A percentile compares a stretch with the other conserved stretches of the same genome.
These are phyloP conservation scores for Ornithorhynchus anatinus DNA, from an alignment of 2,113 vertebrate species.

Conservation along the genomic window DNA sequence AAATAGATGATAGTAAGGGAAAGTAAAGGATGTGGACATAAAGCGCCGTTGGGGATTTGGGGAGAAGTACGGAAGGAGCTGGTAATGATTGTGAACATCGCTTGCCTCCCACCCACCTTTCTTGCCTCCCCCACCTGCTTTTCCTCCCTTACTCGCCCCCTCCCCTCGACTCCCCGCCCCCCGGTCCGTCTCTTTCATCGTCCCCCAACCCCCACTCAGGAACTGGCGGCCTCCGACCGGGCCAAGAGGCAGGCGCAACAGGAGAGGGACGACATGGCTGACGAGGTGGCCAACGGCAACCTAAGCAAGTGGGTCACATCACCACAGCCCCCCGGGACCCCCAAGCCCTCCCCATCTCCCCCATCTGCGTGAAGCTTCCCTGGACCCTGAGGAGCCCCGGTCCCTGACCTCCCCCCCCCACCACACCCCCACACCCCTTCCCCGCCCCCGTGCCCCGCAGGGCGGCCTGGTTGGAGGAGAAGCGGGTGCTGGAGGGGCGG, in stretches of 20 bases:
- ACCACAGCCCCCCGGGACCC: neutral
- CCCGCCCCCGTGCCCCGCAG: constrained; percentile 37
- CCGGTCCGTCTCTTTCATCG: neutral
- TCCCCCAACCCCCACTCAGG: constrained; percentile 55
- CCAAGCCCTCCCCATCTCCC: neutral
- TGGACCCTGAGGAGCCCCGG: no score
- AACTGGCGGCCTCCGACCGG: constrained; percentile 81
- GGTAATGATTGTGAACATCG: neutral
- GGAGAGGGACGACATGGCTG: constrained; percentile 84
- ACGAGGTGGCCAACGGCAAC: constrained; percentile 82
- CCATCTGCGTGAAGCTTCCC: no score
- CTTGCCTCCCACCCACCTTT: neutral
- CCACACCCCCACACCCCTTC: neutral
- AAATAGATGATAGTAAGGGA: no score
- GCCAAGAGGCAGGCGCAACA: constrained; percentile 85
- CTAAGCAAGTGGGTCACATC: constrained; percentile 80
- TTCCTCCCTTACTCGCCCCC: no score
- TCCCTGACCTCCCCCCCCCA: neutral
- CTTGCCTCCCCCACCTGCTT: accelerated
- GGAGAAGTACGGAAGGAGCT: no score
- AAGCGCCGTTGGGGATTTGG: no score
- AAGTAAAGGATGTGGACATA: no score
- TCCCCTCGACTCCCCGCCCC: no score
- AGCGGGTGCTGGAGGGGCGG: constrained; percentile 81
- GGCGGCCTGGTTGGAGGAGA: constrained; percentile 80